phyloP scores from a whole-genome alignment of 2,113 vertebrate genomes.

The Eclectus roratus region DNA sequence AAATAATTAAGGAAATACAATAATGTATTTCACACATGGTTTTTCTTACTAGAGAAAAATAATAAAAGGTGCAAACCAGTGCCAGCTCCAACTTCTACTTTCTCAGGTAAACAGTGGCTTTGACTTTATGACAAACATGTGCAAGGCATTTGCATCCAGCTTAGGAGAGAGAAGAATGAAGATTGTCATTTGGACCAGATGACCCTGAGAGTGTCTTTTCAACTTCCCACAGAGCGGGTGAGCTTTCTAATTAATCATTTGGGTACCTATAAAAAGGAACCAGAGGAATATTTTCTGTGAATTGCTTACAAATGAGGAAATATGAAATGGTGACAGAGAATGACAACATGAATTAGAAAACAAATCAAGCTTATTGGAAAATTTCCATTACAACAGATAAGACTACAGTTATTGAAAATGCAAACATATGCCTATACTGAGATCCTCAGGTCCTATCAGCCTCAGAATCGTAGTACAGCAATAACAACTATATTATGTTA shows the following conservation, averaged over 20 bases:
- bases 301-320: background rate
- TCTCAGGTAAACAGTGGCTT: background rate
- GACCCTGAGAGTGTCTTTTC: background rate
- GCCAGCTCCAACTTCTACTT: background rate
- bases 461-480: background rate
- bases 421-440: background rate
- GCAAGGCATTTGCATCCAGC: background rate
- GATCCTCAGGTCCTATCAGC: background rate
- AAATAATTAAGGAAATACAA: background rate
- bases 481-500: background rate
- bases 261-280: background rate
- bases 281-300: background rate
- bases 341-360: background rate
- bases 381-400: background rate
- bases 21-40: background rate
- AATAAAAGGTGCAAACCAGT: background rate
- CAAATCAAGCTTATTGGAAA: background rate
- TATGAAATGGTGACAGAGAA: background rate
- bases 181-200: background rate
- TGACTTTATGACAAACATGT: conserved; percentile 15
- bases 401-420: background rate
- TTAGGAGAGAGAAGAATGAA: background rate
- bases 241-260: conserved; percentile 7
- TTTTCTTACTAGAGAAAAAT: conserved; percentile 1
- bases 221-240: background rate